Evolutionary conservation across 2,113 vertebrate species (phyloP).

Genomic region (Ornithorhynchus anatinus): DNA sequence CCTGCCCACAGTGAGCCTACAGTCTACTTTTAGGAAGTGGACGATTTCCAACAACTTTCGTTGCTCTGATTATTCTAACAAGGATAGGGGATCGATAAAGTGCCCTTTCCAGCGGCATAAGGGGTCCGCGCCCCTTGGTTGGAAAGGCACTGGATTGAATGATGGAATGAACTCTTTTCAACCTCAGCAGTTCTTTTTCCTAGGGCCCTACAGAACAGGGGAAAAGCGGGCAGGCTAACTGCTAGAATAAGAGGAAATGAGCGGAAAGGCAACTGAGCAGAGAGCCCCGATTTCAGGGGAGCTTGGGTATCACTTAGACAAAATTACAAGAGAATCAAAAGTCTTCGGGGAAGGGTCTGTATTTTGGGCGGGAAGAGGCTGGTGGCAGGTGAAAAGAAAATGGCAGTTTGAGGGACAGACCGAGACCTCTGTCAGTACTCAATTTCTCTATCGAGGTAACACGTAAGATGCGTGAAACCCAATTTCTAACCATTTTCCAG

Average conservation of each 20-base stretch:
- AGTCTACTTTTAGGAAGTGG: no score
- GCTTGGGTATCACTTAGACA: neutral
- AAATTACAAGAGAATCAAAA: neutral
- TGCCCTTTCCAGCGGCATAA: no score
- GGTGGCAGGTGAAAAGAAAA: neutral
- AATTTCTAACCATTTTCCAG: neutral
- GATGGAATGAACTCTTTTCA: neutral
- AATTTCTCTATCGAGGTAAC: no score
- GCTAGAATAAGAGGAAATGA: neutral
- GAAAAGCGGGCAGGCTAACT: neutral
- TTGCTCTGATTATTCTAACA: no score
- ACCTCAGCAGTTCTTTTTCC: neutral
- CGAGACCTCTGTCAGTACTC: no score
- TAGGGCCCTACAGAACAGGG: neutral
- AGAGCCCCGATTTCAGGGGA: neutral
- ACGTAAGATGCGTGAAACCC: neutral
- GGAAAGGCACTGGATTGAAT: neutral
- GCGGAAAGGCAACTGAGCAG: neutral
- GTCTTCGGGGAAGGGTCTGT: neutral
- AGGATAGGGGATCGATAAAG: no score
- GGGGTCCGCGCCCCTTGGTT: no score
- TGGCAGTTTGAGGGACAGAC: no score
- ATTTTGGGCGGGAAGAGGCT: neutral
- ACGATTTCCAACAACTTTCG: no score
- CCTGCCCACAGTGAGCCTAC: no score